A percentile compares a stretch with the other conserved stretches of the same genome.
Conservation (phyloP, 2,113 vertebrate species). For the Turdus rufiventris region DNA sequence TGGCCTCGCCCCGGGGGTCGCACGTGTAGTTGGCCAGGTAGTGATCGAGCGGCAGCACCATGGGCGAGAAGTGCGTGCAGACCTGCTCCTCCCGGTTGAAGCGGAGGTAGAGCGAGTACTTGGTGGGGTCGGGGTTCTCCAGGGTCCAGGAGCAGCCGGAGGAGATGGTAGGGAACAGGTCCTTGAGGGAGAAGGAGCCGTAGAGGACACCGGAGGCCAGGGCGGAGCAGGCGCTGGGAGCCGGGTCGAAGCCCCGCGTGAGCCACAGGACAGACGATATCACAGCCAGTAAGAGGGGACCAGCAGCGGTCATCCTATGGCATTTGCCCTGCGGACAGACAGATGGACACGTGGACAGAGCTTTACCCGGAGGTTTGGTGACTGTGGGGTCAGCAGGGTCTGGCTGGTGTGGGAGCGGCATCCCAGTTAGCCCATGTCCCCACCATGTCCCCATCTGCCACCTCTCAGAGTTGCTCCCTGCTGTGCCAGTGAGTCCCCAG, state of each 20-base stretch:
- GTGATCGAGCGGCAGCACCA: conserved; percentile 93
- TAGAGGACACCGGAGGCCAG: conserved; percentile 96
- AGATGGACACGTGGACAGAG: neutral
- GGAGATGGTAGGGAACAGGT: conserved; percentile 90
- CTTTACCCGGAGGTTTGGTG: neutral
- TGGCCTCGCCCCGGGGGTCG: conserved; percentile 75
- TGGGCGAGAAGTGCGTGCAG: conserved; percentile 88
- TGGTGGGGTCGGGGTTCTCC: conserved; percentile 98
- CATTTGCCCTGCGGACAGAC: conserved; percentile 87
- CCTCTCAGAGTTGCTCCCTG: neutral
- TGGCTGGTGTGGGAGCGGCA: accelerated
- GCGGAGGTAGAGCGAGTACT: conserved; percentile 96
- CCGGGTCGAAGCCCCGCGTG: conserved; percentile 80
- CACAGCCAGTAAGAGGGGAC: conserved; percentile 99
- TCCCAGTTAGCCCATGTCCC: accelerated
- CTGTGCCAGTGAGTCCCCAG: accelerated
- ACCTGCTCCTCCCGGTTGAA: conserved; percentile 90
- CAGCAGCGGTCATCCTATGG: conserved; percentile 99
- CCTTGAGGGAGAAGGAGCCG: conserved; percentile 97
- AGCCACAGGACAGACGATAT: conserved; percentile 93
- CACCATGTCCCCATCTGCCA: neutral
- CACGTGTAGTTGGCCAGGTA: conserved; percentile 95
- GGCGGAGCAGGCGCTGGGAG: conserved; percentile 91
- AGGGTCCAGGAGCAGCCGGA: conserved; percentile 96
- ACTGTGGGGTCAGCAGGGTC: accelerated